Percentiles rank a stretch among this genome's conserved stretches.
Evolutionary conservation across 23 tunicate species (phyloP).

Genomic region (Aplidium turbinatum): DNA sequence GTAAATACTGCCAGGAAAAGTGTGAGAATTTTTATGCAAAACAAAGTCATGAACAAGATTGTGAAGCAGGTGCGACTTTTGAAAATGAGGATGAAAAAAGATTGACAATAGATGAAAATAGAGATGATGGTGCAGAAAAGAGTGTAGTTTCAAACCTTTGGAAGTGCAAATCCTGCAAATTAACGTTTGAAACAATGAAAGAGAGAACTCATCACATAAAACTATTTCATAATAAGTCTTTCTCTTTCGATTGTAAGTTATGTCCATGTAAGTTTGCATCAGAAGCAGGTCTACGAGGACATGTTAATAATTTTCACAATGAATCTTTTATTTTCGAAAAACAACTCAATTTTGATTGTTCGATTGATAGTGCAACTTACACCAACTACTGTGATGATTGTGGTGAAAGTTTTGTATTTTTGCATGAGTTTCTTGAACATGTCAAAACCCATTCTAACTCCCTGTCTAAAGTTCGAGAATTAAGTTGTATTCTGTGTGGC

Average conservation of each 20-base stretch:
- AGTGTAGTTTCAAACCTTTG: no score
- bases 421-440: neutral
- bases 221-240: slow-evolving; percentile 14
- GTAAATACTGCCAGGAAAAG: slow-evolving; percentile 1
- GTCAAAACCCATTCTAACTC: slow-evolving; percentile 7
- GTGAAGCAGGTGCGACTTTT: no score
- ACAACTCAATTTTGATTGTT: neutral
- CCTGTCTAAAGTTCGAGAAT: neutral
- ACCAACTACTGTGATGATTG: slow-evolving; percentile 17
- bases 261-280: slow-evolving; percentile 34
- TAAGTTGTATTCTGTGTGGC: slow-evolving; percentile 14
- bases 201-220: slow-evolving; percentile 6
- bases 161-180: no score
- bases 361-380: neutral
- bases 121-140: no score
- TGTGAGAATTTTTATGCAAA: neutral
- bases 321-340: no score
- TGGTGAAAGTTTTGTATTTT: neutral
- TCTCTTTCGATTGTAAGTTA: slow-evolving; percentile 4
- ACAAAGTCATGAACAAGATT: neutral
- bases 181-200: no score
- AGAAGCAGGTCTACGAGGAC: neutral
- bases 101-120: no score
- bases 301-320: no score
- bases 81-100: no score